These are phyloP conservation scores for Etheostoma perlongum DNA, from an alignment of 2,797 vertebrate genomes.

Conservation along the genomic window DNA sequence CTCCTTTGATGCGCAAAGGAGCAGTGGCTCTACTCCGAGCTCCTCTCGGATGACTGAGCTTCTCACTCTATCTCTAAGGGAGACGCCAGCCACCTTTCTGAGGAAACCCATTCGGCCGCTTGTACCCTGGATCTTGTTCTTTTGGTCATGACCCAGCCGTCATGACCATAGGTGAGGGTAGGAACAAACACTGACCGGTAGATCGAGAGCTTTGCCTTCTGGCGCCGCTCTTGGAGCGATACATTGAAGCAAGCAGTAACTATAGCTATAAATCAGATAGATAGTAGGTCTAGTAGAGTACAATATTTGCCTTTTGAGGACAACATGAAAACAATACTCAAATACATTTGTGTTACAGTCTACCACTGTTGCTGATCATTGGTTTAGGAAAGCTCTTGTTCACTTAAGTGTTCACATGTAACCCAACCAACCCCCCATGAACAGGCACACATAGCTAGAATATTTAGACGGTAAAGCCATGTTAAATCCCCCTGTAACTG, in stretches of 20 bases:
- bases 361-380: background rate
- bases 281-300: background rate
- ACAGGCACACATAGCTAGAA: background rate
- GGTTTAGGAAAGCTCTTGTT: background rate
- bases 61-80: too few species aligned
- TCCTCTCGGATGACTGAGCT: too few species aligned
- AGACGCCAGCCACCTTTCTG: too few species aligned
- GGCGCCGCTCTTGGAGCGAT: too few species aligned
- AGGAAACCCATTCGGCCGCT: too few species aligned
- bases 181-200: too few species aligned
- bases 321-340: background rate
- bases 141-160: too few species aligned
- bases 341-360: background rate
- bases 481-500: constrained; percentile 12
- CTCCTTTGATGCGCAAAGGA: too few species aligned
- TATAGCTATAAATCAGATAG: background rate
- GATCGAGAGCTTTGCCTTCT: too few species aligned
- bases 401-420: background rate
- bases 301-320: background rate
- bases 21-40: too few species aligned
- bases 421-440: background rate
- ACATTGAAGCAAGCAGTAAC: background rate
- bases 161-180: too few species aligned
- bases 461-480: constrained; percentile 1
- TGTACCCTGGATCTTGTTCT: too few species aligned